Evolutionary conservation across 2,888 invertebrate genomes (phyloP), one percentile per base, ranked within the genome.

Genomic region (Eupithecia inturbata): DNA sequence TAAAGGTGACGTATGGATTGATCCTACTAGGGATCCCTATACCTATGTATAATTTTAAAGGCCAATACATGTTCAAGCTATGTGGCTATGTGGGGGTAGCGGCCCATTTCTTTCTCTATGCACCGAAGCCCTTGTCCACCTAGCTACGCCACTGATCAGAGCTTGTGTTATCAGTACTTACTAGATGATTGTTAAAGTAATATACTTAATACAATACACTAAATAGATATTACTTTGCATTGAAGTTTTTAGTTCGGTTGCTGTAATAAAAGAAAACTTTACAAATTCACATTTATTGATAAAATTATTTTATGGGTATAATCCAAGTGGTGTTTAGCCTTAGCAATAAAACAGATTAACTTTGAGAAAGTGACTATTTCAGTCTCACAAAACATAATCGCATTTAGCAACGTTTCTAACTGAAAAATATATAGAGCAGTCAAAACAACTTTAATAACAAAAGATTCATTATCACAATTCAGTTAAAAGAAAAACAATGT

Each of bases 231-330:
- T 36, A 9, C 0, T 10, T 36, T 36, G 36, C 36, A 1, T 36
- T 36, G 36, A 9, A 9, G 36, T 49, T n/a, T 19, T 19, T 9
- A n/a, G 9, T 49, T 7, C 3, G 53, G 53, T 53, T 22, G n/a
- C 3, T 10, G 26, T 1, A 26, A 26, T 26, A 26, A 57, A 57
- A 26, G 4, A 26, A 3, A 6, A 4, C 26, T 57, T 26, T 12
- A 57, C 57, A 57, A 57, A 57, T 57, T 57, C 57, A 57, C 10
- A 57, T 57, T 57, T 57, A 57, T 57, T 57, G 4, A 57, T 26
- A 57, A 5, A 57, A 26, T 2, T 14, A 19, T 31, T 31, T 31
- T 4, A 22, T 49, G 9, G 7, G n/a, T 9, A 22, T 3, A 57
- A 14, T 57, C 12, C 26, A 4, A 57, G 26, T 26, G 26, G 26